Conservation (phyloP, 2,888 invertebrate genomes). For the Sinelater perroti region DNA sequence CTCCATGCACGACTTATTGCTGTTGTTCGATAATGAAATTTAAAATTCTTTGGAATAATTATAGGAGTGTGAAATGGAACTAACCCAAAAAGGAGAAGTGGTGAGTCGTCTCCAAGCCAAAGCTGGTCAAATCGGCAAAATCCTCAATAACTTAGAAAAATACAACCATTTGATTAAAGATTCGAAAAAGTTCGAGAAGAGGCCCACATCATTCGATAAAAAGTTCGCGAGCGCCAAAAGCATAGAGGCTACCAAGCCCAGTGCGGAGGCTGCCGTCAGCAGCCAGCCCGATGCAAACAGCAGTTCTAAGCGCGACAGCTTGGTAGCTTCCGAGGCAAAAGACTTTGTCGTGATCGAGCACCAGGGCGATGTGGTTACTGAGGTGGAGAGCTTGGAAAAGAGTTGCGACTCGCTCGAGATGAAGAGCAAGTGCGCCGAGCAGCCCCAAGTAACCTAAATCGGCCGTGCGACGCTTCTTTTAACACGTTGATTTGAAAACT, state of each 20-base stretch:
- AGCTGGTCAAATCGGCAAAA: slow-evolving; percentile 94
- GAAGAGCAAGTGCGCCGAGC: background rate
- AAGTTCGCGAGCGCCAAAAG: slow-evolving; percentile 15
- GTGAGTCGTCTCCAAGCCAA: slow-evolving; percentile 94
- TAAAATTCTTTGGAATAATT: slow-evolving; percentile 48
- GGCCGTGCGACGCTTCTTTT: background rate
- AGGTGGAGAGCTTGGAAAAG: background rate
- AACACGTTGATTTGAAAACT: background rate
- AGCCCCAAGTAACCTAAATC: slow-evolving; percentile 21
- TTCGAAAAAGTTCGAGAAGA: slow-evolving; percentile 41
- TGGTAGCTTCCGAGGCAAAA: background rate
- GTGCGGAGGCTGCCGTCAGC: background rate
- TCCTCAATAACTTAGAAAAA: slow-evolving; percentile 89
- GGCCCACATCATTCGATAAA: slow-evolving; percentile 33
- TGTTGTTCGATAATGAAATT: no score
- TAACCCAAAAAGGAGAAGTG: slow-evolving; percentile 96
- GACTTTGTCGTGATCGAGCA: background rate
- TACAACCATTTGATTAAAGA: slow-evolving; percentile 79
- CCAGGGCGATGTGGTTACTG: background rate
- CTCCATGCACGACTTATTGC: no score
- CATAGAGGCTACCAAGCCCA: slow-evolving; percentile 1
- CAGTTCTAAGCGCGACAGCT: background rate
- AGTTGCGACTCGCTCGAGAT: background rate
- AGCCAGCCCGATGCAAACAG: background rate
- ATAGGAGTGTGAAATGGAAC: slow-evolving; percentile 93